A percentile compares a stretch with the other conserved stretches of the same genome.
Evolutionary conservation across 2,888 invertebrate genomes (phyloP).

Genomic region (Heliconius ethilla): DNA sequence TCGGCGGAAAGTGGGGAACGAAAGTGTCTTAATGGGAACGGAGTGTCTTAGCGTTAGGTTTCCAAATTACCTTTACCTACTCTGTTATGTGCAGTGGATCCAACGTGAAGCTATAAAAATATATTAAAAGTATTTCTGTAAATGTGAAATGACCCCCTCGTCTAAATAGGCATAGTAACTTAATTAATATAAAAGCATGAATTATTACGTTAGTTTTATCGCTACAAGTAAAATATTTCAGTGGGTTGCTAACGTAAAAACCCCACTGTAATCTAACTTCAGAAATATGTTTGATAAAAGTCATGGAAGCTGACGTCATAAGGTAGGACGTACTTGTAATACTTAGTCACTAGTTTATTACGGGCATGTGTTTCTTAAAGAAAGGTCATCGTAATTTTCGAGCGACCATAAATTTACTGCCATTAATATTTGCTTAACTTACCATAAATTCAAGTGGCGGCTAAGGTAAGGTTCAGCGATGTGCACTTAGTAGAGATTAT

Average conservation of each 20-base stretch:
- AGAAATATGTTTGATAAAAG: slow-evolving; percentile 13
- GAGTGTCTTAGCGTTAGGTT: too few relatives aligned
- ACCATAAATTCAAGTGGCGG: slow-evolving; percentile 66
- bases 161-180: not conserved
- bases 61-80: too few relatives aligned
- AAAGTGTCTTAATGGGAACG: too few relatives aligned
- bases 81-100: too few relatives aligned
- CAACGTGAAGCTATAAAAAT: too few relatives aligned
- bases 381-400: slow-evolving; percentile 52
- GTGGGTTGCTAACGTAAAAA: not conserved
- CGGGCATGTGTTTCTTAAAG: slow-evolving; percentile 33
- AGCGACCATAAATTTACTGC: slow-evolving; percentile 63
- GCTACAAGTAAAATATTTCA: not conserved
- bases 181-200: not conserved
- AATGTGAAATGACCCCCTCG: not conserved
- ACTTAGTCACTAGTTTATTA: slow-evolving; percentile 26
- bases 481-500: slow-evolving; percentile 70
- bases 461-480: slow-evolving; percentile 51
- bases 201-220: not conserved
- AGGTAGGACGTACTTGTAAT: slow-evolving; percentile 18
- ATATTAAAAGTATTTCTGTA: too few relatives aligned
- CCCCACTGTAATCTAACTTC: slow-evolving; percentile 1
- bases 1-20: too few relatives aligned
- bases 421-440: slow-evolving; percentile 73
- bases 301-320: slow-evolving; percentile 12